Evolutionary conservation across 2,888 invertebrate genomes (phyloP).

Genomic region (Allygus modestus): DNA sequence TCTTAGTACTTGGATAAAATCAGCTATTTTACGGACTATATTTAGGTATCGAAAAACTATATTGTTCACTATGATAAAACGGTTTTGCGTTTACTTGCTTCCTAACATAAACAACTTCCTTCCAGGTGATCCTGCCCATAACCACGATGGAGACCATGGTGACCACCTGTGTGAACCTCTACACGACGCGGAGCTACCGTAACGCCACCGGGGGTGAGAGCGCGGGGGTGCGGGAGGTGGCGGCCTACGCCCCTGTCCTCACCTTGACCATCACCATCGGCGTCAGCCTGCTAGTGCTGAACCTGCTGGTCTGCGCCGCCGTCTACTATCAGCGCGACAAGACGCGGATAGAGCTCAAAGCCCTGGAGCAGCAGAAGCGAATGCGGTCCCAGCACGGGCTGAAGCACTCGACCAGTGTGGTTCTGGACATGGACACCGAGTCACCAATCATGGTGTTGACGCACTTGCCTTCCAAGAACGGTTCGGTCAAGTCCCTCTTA

Average conservation of each 20-base stretch:
- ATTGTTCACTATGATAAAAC: too few species aligned
- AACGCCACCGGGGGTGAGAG: constrained; percentile 72
- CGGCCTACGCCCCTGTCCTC: constrained; percentile 85
- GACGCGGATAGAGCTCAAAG: constrained; percentile 80
- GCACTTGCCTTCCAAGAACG: constrained; percentile 64
- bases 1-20: too few species aligned
- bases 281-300: constrained; percentile 87
- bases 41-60: too few species aligned
- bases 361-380: constrained; percentile 57
- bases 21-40: too few species aligned
- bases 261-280: constrained; percentile 89
- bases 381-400: constrained; percentile 8
- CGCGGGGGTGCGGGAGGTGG: constrained; percentile 74
- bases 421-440: constrained; percentile 76
- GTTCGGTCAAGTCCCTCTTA: constrained; percentile 41
- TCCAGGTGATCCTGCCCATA: constrained; percentile 74
- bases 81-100: too few species aligned
- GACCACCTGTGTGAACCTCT: constrained; percentile 84
- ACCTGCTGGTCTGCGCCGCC: constrained; percentile 89
- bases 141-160: constrained; percentile 78
- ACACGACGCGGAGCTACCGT: constrained; percentile 70
- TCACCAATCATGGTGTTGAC: constrained; percentile 76
- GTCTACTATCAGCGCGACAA: constrained; percentile 89
- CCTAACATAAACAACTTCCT: too few species aligned
- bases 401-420: constrained; percentile 59